Evolutionary conservation across 2,797 vertebrate species (phyloP).

Genomic region (Euphonia xanthogaster): DNA sequence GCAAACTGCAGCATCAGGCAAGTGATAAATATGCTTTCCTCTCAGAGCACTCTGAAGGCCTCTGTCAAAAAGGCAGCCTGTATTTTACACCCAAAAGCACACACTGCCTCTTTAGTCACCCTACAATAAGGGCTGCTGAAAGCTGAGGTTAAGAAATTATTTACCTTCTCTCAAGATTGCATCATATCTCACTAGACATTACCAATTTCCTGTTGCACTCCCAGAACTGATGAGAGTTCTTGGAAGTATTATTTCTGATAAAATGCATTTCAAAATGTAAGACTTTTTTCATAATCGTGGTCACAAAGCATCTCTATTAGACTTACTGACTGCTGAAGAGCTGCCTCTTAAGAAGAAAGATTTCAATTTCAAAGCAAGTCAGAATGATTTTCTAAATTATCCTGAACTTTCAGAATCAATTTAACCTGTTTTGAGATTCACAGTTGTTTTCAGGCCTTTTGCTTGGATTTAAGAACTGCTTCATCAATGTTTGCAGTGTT

Average conservation of each 20-base stretch:
- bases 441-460: neutral
- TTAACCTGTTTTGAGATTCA: neutral
- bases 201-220: neutral
- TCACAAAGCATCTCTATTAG: neutral
- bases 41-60: neutral
- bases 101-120: neutral
- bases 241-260: neutral
- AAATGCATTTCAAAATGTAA: neutral
- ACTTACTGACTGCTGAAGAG: neutral
- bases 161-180: neutral
- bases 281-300: neutral
- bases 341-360: neutral
- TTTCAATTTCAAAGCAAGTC: neutral
- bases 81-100: neutral
- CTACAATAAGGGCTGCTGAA: neutral
- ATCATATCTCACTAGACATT: neutral
- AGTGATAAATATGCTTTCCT: neutral
- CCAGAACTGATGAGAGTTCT: neutral
- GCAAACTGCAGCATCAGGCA: neutral
- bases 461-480: neutral
- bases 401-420: neutral
- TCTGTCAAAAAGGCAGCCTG: neutral
- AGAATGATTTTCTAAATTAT: neutral
- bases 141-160: neutral
- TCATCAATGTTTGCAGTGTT: neutral